Conservation (phyloP, 2,888 invertebrate species). For the Drosophila mimetica region DNA sequence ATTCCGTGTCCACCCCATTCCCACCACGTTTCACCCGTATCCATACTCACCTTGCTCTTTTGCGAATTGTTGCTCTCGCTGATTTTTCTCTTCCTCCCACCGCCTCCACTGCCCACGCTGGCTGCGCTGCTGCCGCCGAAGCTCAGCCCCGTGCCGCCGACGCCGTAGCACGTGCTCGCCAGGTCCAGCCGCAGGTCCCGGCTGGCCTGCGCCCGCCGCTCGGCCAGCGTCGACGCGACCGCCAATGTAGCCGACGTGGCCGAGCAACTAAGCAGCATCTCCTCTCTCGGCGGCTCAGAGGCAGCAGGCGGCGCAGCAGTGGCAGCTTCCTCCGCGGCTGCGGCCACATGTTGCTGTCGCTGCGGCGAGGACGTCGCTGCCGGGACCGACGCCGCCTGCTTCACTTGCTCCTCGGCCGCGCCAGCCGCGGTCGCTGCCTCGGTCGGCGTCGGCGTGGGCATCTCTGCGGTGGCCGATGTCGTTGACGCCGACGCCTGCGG, state of each 20-base stretch:
- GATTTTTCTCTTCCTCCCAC: slow-evolving; percentile 82
- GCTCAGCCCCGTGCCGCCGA: slow-evolving; percentile 73
- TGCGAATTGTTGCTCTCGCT: slow-evolving; percentile 84
- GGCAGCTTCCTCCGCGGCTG: slow-evolving; percentile 20
- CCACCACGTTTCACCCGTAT: slow-evolving; percentile 18
- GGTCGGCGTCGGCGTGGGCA: slow-evolving; percentile 46
- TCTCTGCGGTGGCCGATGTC: slow-evolving; percentile 60
- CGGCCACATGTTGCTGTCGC: slow-evolving; percentile 60
- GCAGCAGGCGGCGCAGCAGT: slow-evolving; percentile 12
- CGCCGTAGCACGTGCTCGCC: slow-evolving; percentile 78
- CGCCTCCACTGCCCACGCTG: slow-evolving; percentile 59
- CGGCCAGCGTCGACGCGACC: slow-evolving; percentile 72
- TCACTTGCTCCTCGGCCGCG: slow-evolving; percentile 58
- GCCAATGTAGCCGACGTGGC: slow-evolving; percentile 57
- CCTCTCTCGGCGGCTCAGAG: slow-evolving; percentile 27
- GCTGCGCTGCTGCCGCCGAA: slow-evolving; percentile 56
- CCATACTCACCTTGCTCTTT: slow-evolving; percentile 82
- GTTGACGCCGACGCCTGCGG: slow-evolving; percentile 56
- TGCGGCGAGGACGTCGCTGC: slow-evolving; percentile 43
- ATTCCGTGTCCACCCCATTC: slow-evolving; percentile 4
- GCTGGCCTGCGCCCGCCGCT: slow-evolving; percentile 78
- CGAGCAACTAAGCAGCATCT: slow-evolving; percentile 40
- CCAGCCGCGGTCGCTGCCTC: slow-evolving; percentile 44
- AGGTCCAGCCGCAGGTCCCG: slow-evolving; percentile 83
- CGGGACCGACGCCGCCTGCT: slow-evolving; percentile 42